A percentile compares a stretch with the other conserved stretches of the same genome.
phyloP scores from a whole-genome alignment of 2,888 invertebrate genomes.

The Drosophila colorata region DNA sequence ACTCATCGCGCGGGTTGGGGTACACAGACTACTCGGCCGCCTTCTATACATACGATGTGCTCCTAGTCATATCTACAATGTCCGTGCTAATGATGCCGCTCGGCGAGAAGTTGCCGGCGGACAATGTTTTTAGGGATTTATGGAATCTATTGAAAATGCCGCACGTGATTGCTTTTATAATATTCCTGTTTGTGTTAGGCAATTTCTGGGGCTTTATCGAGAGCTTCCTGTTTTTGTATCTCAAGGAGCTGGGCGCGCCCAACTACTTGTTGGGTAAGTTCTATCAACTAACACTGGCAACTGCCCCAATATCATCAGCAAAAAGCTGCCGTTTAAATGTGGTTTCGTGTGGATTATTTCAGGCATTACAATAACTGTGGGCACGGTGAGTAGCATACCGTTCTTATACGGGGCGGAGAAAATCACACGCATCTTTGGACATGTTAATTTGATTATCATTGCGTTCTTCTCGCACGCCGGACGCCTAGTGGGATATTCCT shows the following conservation, averaged over 20 bases:
- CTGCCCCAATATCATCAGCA: not conserved
- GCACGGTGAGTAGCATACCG: slow-evolving; percentile 93
- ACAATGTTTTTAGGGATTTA: slow-evolving; percentile 91
- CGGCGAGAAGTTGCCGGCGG: slow-evolving; percentile 91
- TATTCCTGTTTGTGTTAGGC: slow-evolving; percentile 92
- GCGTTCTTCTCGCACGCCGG: slow-evolving; percentile 94
- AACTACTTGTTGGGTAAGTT: slow-evolving; percentile 91
- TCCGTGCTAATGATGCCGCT: slow-evolving; percentile 92
- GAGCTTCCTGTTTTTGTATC: slow-evolving; percentile 93
- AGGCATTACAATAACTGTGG: slow-evolving; percentile 94
- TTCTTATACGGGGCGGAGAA: slow-evolving; percentile 93
- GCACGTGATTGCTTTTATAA: slow-evolving; percentile 92
- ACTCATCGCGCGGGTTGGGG: slow-evolving; percentile 86
- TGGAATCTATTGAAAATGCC: slow-evolving; percentile 91
- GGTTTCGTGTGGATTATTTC: slow-evolving; percentile 27
- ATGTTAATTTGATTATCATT: slow-evolving; percentile 93
- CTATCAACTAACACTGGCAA: not conserved
- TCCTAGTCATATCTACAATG: slow-evolving; percentile 90
- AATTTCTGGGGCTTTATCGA: slow-evolving; percentile 96
- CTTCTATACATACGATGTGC: slow-evolving; percentile 91
- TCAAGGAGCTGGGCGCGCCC: slow-evolving; percentile 93
- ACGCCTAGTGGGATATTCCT: slow-evolving; percentile 93
- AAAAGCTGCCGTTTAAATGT: slow-evolving; percentile 1
- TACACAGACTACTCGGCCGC: slow-evolving; percentile 95
- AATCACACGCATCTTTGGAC: slow-evolving; percentile 92